Percentiles rank a stretch among this genome's conserved stretches.
These are phyloP conservation scores for Spondyliosoma cantharus DNA, from an alignment of 2,797 vertebrate genomes.

Conservation along the genomic window DNA sequence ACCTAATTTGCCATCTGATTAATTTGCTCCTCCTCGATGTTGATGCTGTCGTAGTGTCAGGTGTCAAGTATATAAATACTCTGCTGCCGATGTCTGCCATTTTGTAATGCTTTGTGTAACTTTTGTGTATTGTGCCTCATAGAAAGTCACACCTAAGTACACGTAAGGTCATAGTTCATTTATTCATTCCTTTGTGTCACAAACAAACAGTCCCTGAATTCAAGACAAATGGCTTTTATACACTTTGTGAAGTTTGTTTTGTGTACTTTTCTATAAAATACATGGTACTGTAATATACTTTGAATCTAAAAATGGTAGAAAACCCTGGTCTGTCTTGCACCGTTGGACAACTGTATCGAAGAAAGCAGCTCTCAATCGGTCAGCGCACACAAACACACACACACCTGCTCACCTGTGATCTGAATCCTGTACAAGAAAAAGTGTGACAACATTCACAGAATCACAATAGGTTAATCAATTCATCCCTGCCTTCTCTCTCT, in stretches of 20 bases:
- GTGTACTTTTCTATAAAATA: conserved; percentile 73
- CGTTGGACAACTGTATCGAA: conserved; percentile 61
- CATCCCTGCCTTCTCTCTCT: neutral
- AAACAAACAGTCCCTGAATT: conserved; percentile 84
- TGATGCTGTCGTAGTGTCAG: neutral
- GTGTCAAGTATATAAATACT: neutral
- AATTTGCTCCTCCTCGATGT: neutral
- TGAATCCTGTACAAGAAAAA: conserved; percentile 41
- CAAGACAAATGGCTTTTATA: conserved; percentile 80
- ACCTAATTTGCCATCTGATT: neutral
- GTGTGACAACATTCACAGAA: conserved; percentile 45
- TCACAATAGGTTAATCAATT: conserved; percentile 14
- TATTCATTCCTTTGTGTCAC: conserved; percentile 80
- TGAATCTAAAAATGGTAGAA: conserved; percentile 80
- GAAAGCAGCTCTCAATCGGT: conserved; percentile 45
- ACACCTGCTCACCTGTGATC: conserved; percentile 21
- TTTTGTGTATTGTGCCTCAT: neutral
- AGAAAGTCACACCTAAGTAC: neutral
- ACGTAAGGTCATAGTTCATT: conserved; percentile 71
- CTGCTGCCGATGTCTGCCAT: neutral
- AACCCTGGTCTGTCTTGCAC: conserved; percentile 68
- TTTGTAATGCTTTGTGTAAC: neutral
- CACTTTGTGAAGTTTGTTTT: conserved; percentile 65
- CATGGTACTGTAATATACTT: conserved; percentile 68
- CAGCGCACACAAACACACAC: neutral